Evolutionary conservation across 2,888 invertebrate genomes (phyloP).

Genomic region (Perdita meconis): DNA sequence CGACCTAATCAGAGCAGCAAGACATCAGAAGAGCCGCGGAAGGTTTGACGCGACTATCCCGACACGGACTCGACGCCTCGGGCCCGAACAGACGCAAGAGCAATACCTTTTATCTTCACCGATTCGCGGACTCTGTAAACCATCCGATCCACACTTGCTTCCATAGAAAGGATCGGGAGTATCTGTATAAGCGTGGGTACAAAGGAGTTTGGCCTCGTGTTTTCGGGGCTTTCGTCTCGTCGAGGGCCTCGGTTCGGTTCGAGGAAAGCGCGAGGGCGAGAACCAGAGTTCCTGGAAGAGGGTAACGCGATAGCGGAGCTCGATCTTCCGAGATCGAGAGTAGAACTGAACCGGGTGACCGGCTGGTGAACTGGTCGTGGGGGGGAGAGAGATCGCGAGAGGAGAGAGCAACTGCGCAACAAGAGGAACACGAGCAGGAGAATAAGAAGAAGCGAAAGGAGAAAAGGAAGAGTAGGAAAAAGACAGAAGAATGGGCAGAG

Average conservation of each 20-base stretch:
- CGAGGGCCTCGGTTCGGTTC: constrained; percentile 2
- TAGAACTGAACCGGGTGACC: constrained; percentile 53
- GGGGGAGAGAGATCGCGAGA: constrained; percentile 38
- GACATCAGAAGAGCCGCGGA: constrained; percentile 71
- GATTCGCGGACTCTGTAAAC: background rate
- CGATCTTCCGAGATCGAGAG: constrained; percentile 54
- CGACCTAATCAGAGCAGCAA: constrained; percentile 81
- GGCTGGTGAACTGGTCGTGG: constrained; percentile 54
- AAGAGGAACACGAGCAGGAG: constrained; percentile 57
- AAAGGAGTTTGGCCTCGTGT: background rate
- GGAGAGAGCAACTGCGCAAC: constrained; percentile 56
- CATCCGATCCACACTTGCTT: no score
- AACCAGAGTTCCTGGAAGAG: constrained; percentile 37
- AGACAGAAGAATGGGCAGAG: constrained; percentile 60
- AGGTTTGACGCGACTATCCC: constrained; percentile 70
- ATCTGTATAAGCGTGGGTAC: background rate
- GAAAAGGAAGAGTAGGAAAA: constrained; percentile 49
- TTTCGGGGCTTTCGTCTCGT: background rate
- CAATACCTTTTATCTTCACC: constrained; percentile 72
- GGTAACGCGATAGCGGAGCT: constrained; percentile 47
- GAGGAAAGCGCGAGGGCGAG: constrained; percentile 23
- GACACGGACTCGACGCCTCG: constrained; percentile 76
- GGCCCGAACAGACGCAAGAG: constrained; percentile 65
- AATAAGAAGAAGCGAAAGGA: constrained; percentile 45
- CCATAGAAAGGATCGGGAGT: background rate